phyloP scores from a whole-genome alignment of 2,888 invertebrate genomes.

The Embidobia sp. region DNA sequence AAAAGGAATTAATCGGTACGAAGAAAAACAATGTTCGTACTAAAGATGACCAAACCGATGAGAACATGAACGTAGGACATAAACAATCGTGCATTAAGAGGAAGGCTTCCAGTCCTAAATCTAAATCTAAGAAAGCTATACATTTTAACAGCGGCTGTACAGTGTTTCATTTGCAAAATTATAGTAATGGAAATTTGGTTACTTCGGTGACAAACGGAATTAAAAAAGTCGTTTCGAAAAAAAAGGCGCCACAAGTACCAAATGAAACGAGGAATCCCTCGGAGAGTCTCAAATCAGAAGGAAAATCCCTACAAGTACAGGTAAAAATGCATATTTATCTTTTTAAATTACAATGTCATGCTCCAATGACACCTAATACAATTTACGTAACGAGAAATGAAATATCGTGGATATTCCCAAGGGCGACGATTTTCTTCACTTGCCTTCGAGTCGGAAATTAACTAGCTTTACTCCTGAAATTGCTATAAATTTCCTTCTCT shows the following conservation, averaged over 20 bases:
- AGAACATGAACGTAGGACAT: conserved; percentile 1
- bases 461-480: no score
- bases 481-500: no score
- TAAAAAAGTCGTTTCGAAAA: conserved; percentile 58
- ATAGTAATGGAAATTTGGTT: conserved; percentile 29
- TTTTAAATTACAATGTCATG: no score
- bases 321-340: no score
- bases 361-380: no score
- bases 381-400: no score
- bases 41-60: no score
- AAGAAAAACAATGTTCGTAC: no score
- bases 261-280: no score
- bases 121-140: conserved; percentile 73
- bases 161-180: conserved; percentile 63
- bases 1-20: background rate
- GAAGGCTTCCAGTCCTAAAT: conserved; percentile 61
- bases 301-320: conserved; percentile 42
- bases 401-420: no score
- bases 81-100: conserved; percentile 68
- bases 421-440: no score
- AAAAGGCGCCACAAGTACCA: conserved; percentile 69
- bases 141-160: conserved; percentile 72
- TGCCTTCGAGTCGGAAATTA: no score
- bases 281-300: conserved; percentile 25
- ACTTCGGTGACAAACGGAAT: conserved; percentile 54